phyloP scores from a whole-genome alignment of 2,888 invertebrate genomes.

The Drosophila testacea region DNA sequence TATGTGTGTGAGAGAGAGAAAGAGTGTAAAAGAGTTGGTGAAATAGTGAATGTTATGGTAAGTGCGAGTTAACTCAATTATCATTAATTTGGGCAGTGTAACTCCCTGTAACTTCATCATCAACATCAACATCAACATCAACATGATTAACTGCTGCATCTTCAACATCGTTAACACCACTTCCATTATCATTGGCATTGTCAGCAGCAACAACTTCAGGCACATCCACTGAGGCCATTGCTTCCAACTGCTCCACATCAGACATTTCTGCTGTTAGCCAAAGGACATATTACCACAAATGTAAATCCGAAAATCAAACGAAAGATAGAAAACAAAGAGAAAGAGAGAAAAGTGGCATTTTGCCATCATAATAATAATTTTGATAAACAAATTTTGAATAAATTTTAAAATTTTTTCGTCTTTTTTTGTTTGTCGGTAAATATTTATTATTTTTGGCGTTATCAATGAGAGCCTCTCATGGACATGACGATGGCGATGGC shows the following conservation, averaged over 20 bases:
- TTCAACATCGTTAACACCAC: constrained; percentile 41
- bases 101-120: constrained; percentile 38
- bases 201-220: constrained; percentile 60
- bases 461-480: constrained; percentile 45
- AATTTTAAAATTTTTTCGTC: constrained; percentile 13
- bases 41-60: constrained; percentile 35
- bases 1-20: constrained; percentile 22
- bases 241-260: constrained; percentile 56
- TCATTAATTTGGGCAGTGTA: constrained; percentile 48
- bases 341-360: constrained; percentile 51
- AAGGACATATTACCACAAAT: constrained; percentile 53
- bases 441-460: constrained; percentile 30
- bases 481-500: constrained; percentile 49
- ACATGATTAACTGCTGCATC: constrained; percentile 36
- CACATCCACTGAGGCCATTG: constrained; percentile 52
- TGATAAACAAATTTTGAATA: constrained; percentile 62
- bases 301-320: constrained; percentile 58
- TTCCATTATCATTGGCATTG: constrained; percentile 35
- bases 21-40: constrained; percentile 33
- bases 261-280: constrained; percentile 54
- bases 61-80: constrained; percentile 51
- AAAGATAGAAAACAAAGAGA: constrained; percentile 59
- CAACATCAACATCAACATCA: constrained; percentile 18
- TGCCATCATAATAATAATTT: constrained; percentile 58
- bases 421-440: not conserved